Evolutionary conservation across 2,888 invertebrate species (phyloP).

Genomic region (Caenorhabditis imperialis): DNA sequence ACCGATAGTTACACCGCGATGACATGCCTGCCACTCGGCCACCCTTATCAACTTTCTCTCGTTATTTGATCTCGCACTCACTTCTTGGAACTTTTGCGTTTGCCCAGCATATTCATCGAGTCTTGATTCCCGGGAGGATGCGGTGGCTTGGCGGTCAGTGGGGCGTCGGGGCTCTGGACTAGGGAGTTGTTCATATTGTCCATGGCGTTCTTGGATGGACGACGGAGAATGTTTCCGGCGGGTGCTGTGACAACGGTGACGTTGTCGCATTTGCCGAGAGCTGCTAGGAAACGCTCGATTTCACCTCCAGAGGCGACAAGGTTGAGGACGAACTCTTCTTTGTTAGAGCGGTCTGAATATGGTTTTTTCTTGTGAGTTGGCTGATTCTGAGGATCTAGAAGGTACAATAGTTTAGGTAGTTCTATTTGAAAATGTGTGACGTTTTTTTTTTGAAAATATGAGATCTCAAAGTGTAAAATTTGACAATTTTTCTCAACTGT

Average conservation of each 20-base stretch:
- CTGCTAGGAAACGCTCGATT: slow-evolving; percentile 58
- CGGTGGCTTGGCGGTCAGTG: slow-evolving; percentile 42
- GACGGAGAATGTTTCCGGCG: slow-evolving; percentile 3
- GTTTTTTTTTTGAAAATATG: too few relatives aligned
- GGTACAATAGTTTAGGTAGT: too few relatives aligned
- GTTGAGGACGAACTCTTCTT: slow-evolving; percentile 23
- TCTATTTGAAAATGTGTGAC: too few relatives aligned
- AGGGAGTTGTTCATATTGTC: slow-evolving; percentile 26
- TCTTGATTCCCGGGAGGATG: slow-evolving; percentile 26
- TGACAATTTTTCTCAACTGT: too few relatives aligned
- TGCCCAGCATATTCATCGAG: slow-evolving; percentile 5
- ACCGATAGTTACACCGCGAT: too few relatives aligned
- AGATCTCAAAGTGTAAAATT: too few relatives aligned
- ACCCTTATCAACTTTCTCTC: too few relatives aligned
- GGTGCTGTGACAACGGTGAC: slow-evolving; percentile 32
- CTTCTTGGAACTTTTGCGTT: slow-evolving; percentile 46
- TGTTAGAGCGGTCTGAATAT: slow-evolving; percentile 32
- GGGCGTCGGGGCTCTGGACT: slow-evolving; percentile 22
- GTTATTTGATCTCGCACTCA: neutral
- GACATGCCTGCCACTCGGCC: too few relatives aligned
- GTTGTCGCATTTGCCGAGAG: slow-evolving; percentile 48
- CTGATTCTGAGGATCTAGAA: too few relatives aligned
- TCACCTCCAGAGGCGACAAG: slow-evolving; percentile 48
- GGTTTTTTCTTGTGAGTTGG: too few relatives aligned
- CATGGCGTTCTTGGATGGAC: slow-evolving; percentile 29